Percentiles rank a stretch among this genome's conserved stretches.
phyloP scores from a whole-genome alignment of 2,113 vertebrate species.

The Ammodramus savannarum region DNA sequence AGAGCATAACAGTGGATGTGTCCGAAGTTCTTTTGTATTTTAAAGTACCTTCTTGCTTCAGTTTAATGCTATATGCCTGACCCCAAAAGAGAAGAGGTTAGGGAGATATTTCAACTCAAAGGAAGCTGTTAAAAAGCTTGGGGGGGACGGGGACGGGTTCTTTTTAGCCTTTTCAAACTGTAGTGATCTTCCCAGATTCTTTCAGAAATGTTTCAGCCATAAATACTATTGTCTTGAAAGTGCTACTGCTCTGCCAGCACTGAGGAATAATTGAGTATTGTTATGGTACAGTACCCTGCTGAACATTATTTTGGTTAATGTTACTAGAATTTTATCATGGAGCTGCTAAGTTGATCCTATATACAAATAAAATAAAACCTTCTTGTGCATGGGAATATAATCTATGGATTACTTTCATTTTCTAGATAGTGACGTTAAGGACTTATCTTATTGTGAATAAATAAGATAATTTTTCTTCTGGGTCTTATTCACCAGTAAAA shows the following conservation, averaged over 20 bases:
- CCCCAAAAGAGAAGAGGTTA: background rate
- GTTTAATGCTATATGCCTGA: background rate
- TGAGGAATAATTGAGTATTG: background rate
- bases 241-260: background rate
- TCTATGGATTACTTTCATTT: background rate
- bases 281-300: background rate
- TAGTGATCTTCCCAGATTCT: background rate
- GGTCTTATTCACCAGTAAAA: background rate
- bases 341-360: background rate
- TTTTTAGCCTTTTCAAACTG: background rate
- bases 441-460: background rate
- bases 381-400: background rate
- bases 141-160: accelerated
- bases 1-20: background rate
- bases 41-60: background rate
- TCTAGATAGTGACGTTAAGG: background rate
- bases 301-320: background rate
- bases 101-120: background rate
- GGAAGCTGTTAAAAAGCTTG: background rate
- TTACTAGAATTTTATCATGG: background rate
- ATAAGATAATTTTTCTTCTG: background rate
- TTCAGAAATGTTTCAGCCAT: background rate
- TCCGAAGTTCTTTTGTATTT: background rate
- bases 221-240: background rate
- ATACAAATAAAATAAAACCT: background rate